These are phyloP conservation scores for Amphimedon queenslandica DNA, from an alignment of 37 sponge, comb jelly and placozoan genomes.

Conservation along the genomic window DNA sequence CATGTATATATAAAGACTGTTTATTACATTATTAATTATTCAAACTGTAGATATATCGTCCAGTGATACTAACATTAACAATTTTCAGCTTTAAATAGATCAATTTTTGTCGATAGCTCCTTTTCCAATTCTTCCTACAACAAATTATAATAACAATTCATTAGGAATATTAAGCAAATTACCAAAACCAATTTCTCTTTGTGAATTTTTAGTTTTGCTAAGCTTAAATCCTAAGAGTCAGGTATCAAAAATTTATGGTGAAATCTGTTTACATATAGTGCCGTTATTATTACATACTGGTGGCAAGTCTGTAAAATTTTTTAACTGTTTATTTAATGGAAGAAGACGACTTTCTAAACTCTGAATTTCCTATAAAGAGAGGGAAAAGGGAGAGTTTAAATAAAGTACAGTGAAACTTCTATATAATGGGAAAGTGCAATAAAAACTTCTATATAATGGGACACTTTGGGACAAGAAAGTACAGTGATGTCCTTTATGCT, in stretches of 20 bases:
- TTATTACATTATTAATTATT: neutral
- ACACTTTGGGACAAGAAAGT: slow-evolving; percentile 33
- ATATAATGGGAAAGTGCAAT: too few relatives aligned
- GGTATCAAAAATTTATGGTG: too few relatives aligned
- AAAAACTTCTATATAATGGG: too few relatives aligned
- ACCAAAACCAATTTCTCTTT: slow-evolving; percentile 58
- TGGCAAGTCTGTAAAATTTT: slow-evolving; percentile 61
- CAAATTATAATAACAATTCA: too few relatives aligned
- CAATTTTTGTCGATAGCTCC: slow-evolving; percentile 45
- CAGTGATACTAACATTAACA: neutral
- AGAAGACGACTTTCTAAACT: neutral
- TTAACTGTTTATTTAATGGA: slow-evolving; percentile 60
- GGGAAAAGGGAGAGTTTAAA: too few relatives aligned
- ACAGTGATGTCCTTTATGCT: too few relatives aligned
- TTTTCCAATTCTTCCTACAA: slow-evolving; percentile 45
- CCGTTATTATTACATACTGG: slow-evolving; percentile 46
- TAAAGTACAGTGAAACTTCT: too few relatives aligned
- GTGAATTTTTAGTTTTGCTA: slow-evolving; percentile 64
- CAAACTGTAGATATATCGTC: neutral
- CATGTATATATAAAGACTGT: too few relatives aligned
- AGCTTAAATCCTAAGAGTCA: slow-evolving; percentile 39
- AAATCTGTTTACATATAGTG: neutral
- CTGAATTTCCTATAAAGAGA: neutral
- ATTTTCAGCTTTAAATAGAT: slow-evolving; percentile 45
- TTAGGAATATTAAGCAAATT: slow-evolving; percentile 9